Base-by-base conservation (phyloP, 2,113 vertebrate species). In the Melospiza georgiana region DNA sequence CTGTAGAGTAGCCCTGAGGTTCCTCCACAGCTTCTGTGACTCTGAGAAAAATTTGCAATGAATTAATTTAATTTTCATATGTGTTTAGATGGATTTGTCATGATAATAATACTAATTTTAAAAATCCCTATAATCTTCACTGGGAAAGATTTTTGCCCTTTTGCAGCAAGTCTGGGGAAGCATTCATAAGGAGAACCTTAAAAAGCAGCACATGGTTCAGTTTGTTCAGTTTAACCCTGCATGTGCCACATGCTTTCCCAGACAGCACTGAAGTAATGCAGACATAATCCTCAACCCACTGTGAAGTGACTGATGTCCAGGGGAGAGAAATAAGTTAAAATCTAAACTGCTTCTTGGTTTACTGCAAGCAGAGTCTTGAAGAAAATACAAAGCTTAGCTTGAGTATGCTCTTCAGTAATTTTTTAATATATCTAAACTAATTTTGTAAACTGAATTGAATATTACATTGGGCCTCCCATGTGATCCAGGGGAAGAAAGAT, bases 281-380 rank as follows among this genome's bases (percentile, higher is more conserved):
- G 82, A 44, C 76, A 71, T 27, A 66, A 86, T 63, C 92, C 92
- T 87, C 76, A 80, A 67, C 11, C 33, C 59, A 49, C 55, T 22
- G 51, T 43, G 51, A 75, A 66, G 43, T 81, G 90, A 75, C 2
- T 17, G 83, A 90, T 63, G 41, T 21, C n/a, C 51, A 63, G 61
- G 8, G 24, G 35, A 74, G 63, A 93, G 55, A 93, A 92, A 78
- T 57, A 93, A 88, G 83, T 71, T 33, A 74, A 88, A 90, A 90
- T 71, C 19, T 54, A 78, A 94, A 84, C 61, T 81, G 39, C 65
- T 80, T 65, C 35, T 84, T 68, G 13, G 24, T 78, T 93, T 88
- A 61, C 37, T 37, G 37, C 37, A 91, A 78, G 68, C 41, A 84
- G 19, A 27, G 8, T 86, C 51, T 23, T 66, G 63, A 91, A 88